Evolutionary conservation across 92 coral and sea anemone genomes (phyloP), one percentile per base, ranked within the genome.

Genomic region (Palythoa grandis): DNA sequence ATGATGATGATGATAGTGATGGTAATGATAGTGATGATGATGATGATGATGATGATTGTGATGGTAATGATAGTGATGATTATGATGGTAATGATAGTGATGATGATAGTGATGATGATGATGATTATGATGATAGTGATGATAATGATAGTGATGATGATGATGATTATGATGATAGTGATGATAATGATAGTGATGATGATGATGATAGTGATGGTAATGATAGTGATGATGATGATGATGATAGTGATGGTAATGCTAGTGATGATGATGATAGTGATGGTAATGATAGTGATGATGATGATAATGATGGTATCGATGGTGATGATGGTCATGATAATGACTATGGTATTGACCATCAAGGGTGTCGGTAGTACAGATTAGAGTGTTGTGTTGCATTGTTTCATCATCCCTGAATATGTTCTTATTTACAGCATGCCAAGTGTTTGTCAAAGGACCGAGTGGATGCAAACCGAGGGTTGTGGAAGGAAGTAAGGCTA

Each of bases 401-500:
- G 1, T 9, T 19, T 14, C 13, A 35, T 72, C n/a, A 19, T 3
- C 40, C 67, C 17, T 13, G 23, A 85, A 5, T n/a, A 9, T 12
- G 39, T 29, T 57, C 58, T 73, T 63, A 23, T 67, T 22, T 57
- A 47, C 89, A 94, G 98, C 89, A 87, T 54, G 88, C 89, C 43
- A 90, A 92, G 85, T 89, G 89, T 54, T 88, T 86, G 66, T 92
- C 95, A 7, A 89, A 92, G 50, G 98, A 94, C 80, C 88, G 93
- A 52, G 84, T 82, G 47, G 95, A 94, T 56, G 88, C 84, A 53
- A 90, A 90, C 63, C 87, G 88, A 76, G 86, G 87, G 23, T 90
- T 94, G 11, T 94, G 98, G 98, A 94, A 76, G 25, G 98, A 94
- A 87, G 96, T 93, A 72, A 50, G 89, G 39, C 58, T 76, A 67